A percentile compares a stretch with the other conserved stretches of the same genome.
These are phyloP conservation scores for Eupithecia subfuscata DNA, from an alignment of 2,888 invertebrate genomes.

Conservation along the genomic window DNA sequence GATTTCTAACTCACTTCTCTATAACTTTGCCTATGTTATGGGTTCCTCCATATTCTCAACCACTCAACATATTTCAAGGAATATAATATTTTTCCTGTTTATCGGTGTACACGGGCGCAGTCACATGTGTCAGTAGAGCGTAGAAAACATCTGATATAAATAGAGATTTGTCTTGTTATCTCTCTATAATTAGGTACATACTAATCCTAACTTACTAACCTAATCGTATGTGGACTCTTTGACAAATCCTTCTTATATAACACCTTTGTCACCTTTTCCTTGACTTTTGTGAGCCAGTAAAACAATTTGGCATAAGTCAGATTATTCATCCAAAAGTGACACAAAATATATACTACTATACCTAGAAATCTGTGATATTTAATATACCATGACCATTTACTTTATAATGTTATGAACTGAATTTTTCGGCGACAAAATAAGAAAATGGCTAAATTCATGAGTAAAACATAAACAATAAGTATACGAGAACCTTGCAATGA, in stretches of 20 bases:
- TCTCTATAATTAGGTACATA: neutral
- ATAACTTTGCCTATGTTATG: neutral
- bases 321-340: neutral
- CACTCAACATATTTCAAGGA: neutral
- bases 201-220: too few species aligned
- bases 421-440: conserved; percentile 24
- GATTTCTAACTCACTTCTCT: neutral
- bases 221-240: neutral
- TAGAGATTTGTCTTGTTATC: neutral
- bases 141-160: neutral
- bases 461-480: conserved; percentile 20
- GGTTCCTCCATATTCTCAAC: neutral
- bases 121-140: neutral
- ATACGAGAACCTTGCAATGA: conserved; percentile 45
- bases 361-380: neutral
- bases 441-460: conserved; percentile 47
- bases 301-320: conserved; percentile 10
- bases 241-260: neutral
- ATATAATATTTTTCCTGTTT: neutral
- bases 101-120: neutral
- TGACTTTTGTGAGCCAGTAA: neutral
- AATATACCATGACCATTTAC: neutral
- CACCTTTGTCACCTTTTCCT: neutral
- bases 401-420: conserved; percentile 20
- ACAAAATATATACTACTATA: neutral